Evolutionary conservation across 2,113 vertebrate genomes (phyloP), one percentile per base, ranked within the genome.

Genomic region (Aspidoscelis tigris): DNA sequence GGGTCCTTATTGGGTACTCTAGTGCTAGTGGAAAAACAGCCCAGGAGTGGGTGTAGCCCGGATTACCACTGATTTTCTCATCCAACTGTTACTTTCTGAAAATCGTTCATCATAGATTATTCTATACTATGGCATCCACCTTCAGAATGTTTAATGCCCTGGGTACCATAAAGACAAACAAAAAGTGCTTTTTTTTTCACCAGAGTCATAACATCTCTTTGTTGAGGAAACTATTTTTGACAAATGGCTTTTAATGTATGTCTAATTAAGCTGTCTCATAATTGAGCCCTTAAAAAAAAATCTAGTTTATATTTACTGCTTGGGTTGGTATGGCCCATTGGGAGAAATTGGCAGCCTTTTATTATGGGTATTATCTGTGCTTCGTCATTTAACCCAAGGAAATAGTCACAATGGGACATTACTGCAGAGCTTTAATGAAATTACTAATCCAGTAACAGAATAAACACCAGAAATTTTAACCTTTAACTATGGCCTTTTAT

Each of bases 161-260:
- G 14, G 61, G 22, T 12, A 41, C 8, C 18, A 65, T 4, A 7
- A 47, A 72, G 21, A 10, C 22, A n/a, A 21, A n/a, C 50, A 61
- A 78, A 61, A 43, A 71, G 66, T 55, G 8, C n/a, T 43, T 41
- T 2, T 73, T 20, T 79, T 50, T 18, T 14, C 1, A 12, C 18
- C 65, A 64, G 41, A 7, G 1, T 20, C 55, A 21, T 58, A 33
- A 18, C 39, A 10, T 77, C 11, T 55, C 44, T 76, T 76, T 76
- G 10, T 22, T 71, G 66, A 33, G 39, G 53, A 70, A 76, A 33
- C 53, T 55, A 61, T 47, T 65, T 11, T 14, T 79, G 41, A 76
- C 77, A 88, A 88, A 89, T 69, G 41, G 50, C 76, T 90, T 82
- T 65, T 68, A 76, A 53, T 50, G 12, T 7, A 72, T 71, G 18